A percentile compares a stretch with the other conserved stretches of the same genome.
These are phyloP conservation scores for Myotis vivesi DNA, from an alignment of 2,797 vertebrate genomes.

Conservation along the genomic window DNA sequence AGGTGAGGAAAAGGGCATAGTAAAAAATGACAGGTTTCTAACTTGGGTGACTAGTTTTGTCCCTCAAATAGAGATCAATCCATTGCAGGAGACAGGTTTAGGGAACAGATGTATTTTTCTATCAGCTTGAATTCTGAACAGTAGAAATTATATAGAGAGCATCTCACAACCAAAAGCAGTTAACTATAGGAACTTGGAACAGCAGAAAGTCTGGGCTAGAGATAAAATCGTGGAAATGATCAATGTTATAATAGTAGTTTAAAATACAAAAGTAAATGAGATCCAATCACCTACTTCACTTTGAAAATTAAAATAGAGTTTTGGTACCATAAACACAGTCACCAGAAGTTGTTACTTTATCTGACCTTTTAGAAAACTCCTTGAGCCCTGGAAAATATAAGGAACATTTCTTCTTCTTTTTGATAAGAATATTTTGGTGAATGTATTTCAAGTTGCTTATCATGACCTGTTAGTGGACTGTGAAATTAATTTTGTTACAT, in stretches of 20 bases:
- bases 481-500: slow-evolving; percentile 1
- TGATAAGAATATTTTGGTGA: slow-evolving; percentile 3
- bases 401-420: not conserved
- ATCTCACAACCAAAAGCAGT: not conserved
- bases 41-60: not conserved
- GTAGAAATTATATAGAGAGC: not conserved
- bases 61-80: not conserved
- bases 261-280: not conserved
- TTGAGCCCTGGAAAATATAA: not conserved
- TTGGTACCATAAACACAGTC: not conserved
- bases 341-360: not conserved
- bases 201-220: not conserved
- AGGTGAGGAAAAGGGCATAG: not conserved
- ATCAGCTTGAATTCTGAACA: not conserved
- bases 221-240: not conserved
- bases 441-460: not conserved
- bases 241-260: not conserved
- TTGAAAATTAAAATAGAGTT: not conserved
- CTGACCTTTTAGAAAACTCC: not conserved
- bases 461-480: not conserved
- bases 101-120: not conserved
- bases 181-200: not conserved
- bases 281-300: not conserved
- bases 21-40: not conserved
- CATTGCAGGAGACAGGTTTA: not conserved